Percentiles rank a stretch among this genome's conserved stretches.
phyloP scores from a whole-genome alignment of 92 coral and sea anemone species.

The Zoanthus sociatus region DNA sequence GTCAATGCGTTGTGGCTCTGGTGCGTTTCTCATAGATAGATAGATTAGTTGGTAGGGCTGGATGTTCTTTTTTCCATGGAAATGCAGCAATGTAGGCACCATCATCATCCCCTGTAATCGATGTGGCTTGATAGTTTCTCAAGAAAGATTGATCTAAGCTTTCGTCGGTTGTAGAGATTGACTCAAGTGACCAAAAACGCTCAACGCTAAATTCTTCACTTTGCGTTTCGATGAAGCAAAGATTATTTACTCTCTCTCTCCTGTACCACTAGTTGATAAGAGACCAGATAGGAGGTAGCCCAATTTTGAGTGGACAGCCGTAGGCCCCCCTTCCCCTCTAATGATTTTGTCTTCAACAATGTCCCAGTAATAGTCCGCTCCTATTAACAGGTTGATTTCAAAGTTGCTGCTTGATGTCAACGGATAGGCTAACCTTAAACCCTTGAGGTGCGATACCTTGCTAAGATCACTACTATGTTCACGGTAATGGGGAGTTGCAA shows the following conservation, averaged over 20 bases:
- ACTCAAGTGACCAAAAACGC: constrained; percentile 53
- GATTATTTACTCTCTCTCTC: background rate
- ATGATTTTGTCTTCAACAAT: constrained; percentile 62
- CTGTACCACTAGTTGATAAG: background rate
- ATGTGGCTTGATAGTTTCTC: constrained; percentile 39
- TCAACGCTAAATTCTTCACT: background rate
- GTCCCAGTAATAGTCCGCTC: constrained; percentile 69
- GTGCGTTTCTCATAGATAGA: constrained; percentile 48
- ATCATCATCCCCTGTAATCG: constrained; percentile 52
- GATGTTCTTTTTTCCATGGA: constrained; percentile 69
- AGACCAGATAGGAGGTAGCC: constrained; percentile 6
- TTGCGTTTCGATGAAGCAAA: constrained; percentile 32
- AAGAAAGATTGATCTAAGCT: constrained; percentile 33
- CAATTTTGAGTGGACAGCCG: constrained; percentile 62
- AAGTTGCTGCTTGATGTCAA: constrained; percentile 53
- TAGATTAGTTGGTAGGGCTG: constrained; percentile 47
- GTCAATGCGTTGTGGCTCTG: constrained; percentile 45
- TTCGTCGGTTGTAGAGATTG: constrained; percentile 19
- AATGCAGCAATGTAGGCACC: constrained; percentile 61
- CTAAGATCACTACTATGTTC: constrained; percentile 20
- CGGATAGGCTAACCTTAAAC: constrained; percentile 41
- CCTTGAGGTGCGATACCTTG: constrained; percentile 38
- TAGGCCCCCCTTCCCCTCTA: constrained; percentile 56
- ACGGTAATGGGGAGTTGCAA: constrained; percentile 58
- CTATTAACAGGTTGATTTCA: constrained; percentile 51